Evolutionary conservation across 1,140 invertebrate genomes (phyloP), one percentile per base, ranked within the genome.

Genomic region (Dendrolimus kikuchii): DNA sequence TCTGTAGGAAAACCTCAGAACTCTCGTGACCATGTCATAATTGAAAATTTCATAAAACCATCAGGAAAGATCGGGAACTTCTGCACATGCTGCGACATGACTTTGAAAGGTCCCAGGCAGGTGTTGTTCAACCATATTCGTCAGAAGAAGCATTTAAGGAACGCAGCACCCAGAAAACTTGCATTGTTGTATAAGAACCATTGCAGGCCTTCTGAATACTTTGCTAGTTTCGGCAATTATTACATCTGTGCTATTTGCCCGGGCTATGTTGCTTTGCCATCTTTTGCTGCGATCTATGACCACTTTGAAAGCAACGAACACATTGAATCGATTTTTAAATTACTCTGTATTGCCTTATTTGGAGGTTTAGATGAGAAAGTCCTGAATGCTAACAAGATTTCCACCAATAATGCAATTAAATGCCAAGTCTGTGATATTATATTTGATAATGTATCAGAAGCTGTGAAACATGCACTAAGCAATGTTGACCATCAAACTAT

Each of bases 61-160:
- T 77, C 79, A 0, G 79, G 79, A 1, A 86, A 86, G 66, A 68
- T 83, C 4, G 71, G 77, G 0, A 83, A 84, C 58, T 83, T 76
- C 51, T 84, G 83, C 50, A 67, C 75, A 0, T 84, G 79, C 46
- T 86, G 83, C 54, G 81, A 84, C 41, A 79, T 83, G 77, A 81
- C 80, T 5, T 46, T 84, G 44, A 84, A 84, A 45, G 83, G 83
- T 23, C 81, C 80, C 0, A 59, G 83, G 41, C 83, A 86, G 54
- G 78, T 86, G 2, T 59, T 86, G 2, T 86, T 86, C 60, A 86
- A 86, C 51, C 83, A 86, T 38, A 81, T 83, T 6, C 74, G 83
- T n/a, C 83, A 86, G 57, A 86, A 86, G 49, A 86, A 86, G 57
- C 83, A 86, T 61, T 56, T 86, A 38, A 55, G 83, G 3, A 86